Percentiles rank a stretch among this genome's conserved stretches.
These are phyloP conservation scores for Therioaphis trifolii DNA, from an alignment of 2,888 invertebrate genomes.

Conservation along the genomic window DNA sequence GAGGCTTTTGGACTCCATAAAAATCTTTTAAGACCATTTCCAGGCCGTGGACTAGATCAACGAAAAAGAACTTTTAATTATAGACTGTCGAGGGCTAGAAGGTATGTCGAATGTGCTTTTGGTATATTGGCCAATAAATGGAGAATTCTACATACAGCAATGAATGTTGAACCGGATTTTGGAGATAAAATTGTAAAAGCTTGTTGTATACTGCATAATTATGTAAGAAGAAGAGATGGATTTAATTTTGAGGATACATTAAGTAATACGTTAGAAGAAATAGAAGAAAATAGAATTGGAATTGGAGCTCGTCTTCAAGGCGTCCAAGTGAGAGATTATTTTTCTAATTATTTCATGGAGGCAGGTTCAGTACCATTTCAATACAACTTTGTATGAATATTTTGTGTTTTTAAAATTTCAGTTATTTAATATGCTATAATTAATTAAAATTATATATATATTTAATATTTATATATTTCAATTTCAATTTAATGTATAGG, in stretches of 20 bases:
- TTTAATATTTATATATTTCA: too few relatives aligned
- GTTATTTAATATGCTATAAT: too few relatives aligned
- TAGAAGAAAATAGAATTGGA: neutral
- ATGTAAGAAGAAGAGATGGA: conserved; percentile 8
- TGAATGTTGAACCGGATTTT: conserved; percentile 1
- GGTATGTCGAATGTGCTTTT: too few relatives aligned
- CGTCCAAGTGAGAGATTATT: conserved; percentile 1
- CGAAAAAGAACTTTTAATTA: too few relatives aligned
- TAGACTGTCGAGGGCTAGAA: too few relatives aligned
- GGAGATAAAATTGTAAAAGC: neutral
- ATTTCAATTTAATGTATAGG: too few relatives aligned
- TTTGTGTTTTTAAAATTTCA: too few relatives aligned
- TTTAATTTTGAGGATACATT: neutral
- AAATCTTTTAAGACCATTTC: too few relatives aligned
- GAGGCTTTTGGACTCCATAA: too few relatives aligned
- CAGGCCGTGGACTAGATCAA: too few relatives aligned
- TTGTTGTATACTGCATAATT: conserved; percentile 21
- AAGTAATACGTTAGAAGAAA: neutral
- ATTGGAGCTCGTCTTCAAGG: too few relatives aligned
- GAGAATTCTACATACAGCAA: conserved; percentile 7
- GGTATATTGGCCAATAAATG: conserved; percentile 24
- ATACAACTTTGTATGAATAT: neutral
- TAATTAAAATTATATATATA: too few relatives aligned
- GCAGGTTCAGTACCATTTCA: neutral
- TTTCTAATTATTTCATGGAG: neutral